These are phyloP conservation scores for Brenthis daphne DNA, from an alignment of 2,888 invertebrate genomes.

Conservation along the genomic window DNA sequence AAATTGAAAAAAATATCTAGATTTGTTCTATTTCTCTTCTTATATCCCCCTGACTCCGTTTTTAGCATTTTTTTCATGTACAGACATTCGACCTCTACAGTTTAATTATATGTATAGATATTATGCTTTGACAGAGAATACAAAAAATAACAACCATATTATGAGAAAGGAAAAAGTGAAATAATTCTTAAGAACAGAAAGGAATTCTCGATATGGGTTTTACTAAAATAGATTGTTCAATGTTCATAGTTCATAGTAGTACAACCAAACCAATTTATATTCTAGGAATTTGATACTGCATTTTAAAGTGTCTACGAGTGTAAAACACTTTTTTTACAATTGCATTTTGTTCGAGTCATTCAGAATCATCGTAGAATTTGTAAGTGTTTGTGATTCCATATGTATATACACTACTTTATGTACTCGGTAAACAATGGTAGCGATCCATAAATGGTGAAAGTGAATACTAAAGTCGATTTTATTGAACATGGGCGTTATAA, in stretches of 20 bases:
- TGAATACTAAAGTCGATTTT: slow-evolving; percentile 45
- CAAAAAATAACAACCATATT: neutral
- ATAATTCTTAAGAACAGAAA: slow-evolving; percentile 3
- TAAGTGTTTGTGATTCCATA: slow-evolving; percentile 45
- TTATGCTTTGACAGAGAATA: neutral
- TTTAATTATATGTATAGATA: too few relatives aligned
- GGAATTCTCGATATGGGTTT: slow-evolving; percentile 14
- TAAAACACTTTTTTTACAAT: neutral
- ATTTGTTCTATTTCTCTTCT: too few relatives aligned
- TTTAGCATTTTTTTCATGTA: too few relatives aligned
- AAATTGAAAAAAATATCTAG: too few relatives aligned
- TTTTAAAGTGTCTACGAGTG: slow-evolving; percentile 9
- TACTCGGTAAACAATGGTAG: slow-evolving; percentile 47
- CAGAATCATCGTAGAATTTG: slow-evolving; percentile 45
- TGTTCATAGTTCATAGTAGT: neutral
- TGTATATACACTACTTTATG: slow-evolving; percentile 48
- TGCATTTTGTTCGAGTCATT: slow-evolving; percentile 14
- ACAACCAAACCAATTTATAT: slow-evolving; percentile 2
- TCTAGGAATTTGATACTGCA: slow-evolving; percentile 7
- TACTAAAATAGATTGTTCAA: slow-evolving; percentile 15
- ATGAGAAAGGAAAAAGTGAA: slow-evolving; percentile 4
- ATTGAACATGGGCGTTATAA: slow-evolving; percentile 41
- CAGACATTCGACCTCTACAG: too few relatives aligned
- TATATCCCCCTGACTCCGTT: too few relatives aligned
- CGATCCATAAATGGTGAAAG: slow-evolving; percentile 45